Conservation (phyloP, 2,113 vertebrate genomes). For the Gallinago paraguaiae region DNA sequence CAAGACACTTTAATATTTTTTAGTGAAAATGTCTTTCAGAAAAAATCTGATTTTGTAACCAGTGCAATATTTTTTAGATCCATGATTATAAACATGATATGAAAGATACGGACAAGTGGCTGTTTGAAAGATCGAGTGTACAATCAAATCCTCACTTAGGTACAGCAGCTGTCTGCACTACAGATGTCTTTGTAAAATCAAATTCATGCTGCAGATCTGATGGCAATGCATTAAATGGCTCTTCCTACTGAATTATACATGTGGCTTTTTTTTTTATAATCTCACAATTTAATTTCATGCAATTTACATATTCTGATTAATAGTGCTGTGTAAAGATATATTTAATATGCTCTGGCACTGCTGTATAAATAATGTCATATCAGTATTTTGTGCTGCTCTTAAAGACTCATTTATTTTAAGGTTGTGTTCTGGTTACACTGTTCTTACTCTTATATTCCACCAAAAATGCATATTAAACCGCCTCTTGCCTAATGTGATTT, state of each 20-base stretch:
- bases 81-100: not conserved
- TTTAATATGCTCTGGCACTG: constrained; percentile 23
- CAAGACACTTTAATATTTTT: not conserved
- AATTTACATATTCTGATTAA: constrained; percentile 58
- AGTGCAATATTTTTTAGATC: not conserved
- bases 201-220: constrained; percentile 30
- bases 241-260: constrained; percentile 54
- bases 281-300: constrained; percentile 38
- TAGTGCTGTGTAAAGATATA: constrained; percentile 26
- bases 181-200: constrained; percentile 49
- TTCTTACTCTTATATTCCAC: not conserved
- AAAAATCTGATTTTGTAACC: not conserved
- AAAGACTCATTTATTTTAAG: constrained; percentile 7
- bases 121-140: constrained; percentile 26
- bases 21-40: not conserved
- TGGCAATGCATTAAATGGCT: constrained; percentile 22
- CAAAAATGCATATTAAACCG: not conserved
- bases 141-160: constrained; percentile 41
- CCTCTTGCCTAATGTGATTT: not conserved
- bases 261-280: not conserved
- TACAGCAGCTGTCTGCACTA: constrained; percentile 59
- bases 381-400: not conserved
- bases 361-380: constrained; percentile 19
- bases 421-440: not conserved
- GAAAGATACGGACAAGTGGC: not conserved